Evolutionary conservation across 2,888 invertebrate genomes (phyloP).

Genomic region (Melangyna quadrimaculata): DNA sequence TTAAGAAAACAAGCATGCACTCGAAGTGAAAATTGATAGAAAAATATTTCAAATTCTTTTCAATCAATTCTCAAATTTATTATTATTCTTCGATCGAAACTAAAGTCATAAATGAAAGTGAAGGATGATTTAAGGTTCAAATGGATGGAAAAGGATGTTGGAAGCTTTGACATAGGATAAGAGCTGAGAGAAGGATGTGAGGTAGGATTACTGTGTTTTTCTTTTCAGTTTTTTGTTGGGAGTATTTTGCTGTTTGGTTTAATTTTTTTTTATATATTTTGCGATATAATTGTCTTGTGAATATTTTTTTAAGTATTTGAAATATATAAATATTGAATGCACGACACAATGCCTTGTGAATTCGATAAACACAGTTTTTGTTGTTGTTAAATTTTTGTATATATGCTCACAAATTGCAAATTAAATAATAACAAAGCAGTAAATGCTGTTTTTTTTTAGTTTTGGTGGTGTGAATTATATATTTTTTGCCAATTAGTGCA

Average conservation of each 20-base stretch:
- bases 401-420: constrained; percentile 65
- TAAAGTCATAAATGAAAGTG: constrained; percentile 72
- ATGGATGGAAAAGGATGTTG: constrained; percentile 63
- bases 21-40: constrained; percentile 61
- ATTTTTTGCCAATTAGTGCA: constrained; percentile 66
- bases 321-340: constrained; percentile 39
- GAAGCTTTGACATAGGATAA: constrained; percentile 50
- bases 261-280: constrained; percentile 42
- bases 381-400: constrained; percentile 11
- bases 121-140: constrained; percentile 40
- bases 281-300: constrained; percentile 66
- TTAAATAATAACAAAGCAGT: constrained; percentile 59
- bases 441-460: constrained; percentile 64
- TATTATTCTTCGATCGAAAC: constrained; percentile 67
- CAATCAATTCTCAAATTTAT: constrained; percentile 50
- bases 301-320: constrained; percentile 43
- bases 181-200: constrained; percentile 28
- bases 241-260: constrained; percentile 67
- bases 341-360: constrained; percentile 54
- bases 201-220: constrained; percentile 54
- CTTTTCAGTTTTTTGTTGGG: neutral
- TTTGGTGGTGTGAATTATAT: constrained; percentile 44
- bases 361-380: constrained; percentile 39
- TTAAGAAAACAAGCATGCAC: constrained; percentile 58
- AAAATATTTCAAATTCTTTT: constrained; percentile 54